Percentiles rank a stretch among this genome's conserved stretches.
These are phyloP conservation scores for Drosophila sproati DNA, from an alignment of 1,140 invertebrate species.

Conservation along the genomic window DNA sequence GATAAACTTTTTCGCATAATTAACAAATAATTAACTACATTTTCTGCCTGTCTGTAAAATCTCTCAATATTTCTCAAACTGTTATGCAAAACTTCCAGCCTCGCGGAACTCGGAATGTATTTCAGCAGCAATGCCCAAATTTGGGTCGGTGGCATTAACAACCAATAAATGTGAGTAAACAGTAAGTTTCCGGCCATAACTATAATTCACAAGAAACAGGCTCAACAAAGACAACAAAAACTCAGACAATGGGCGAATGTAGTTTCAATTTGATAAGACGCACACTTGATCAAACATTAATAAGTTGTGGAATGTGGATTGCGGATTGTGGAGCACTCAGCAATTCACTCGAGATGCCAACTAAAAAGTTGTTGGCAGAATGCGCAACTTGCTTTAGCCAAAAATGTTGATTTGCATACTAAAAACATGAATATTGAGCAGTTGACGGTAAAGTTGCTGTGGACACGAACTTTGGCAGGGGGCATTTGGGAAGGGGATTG, in stretches of 20 bases:
- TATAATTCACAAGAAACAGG: conserved; percentile 2
- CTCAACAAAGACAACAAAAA: background rate
- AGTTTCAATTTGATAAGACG: conserved; percentile 19
- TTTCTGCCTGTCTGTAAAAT: too few species aligned
- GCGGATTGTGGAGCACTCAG: conserved; percentile 16
- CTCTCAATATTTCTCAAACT: background rate
- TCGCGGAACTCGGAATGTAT: background rate
- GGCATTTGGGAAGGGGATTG: background rate
- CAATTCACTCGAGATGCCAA: conserved; percentile 25
- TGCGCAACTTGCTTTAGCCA: conserved; percentile 33
- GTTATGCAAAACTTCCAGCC: background rate
- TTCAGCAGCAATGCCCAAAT: background rate
- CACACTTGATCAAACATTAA: conserved; percentile 62
- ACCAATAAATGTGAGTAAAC: conserved; percentile 1
- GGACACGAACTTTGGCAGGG: conserved; percentile 18
- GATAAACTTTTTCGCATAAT: too few species aligned
- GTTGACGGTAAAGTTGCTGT: conserved; percentile 27
- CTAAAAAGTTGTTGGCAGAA: conserved; percentile 32
- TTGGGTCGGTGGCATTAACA: background rate
- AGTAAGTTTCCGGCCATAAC: background rate
- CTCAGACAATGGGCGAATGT: background rate
- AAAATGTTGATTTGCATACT: conserved; percentile 64
- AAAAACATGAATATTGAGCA: conserved; percentile 72
- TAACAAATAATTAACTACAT: too few species aligned
- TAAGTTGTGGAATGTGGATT: conserved; percentile 22